Percentiles rank a stretch among this genome's conserved stretches.
Evolutionary conservation across 2,797 vertebrate species (phyloP).

Genomic region (Phrynocephalus vlangalii): DNA sequence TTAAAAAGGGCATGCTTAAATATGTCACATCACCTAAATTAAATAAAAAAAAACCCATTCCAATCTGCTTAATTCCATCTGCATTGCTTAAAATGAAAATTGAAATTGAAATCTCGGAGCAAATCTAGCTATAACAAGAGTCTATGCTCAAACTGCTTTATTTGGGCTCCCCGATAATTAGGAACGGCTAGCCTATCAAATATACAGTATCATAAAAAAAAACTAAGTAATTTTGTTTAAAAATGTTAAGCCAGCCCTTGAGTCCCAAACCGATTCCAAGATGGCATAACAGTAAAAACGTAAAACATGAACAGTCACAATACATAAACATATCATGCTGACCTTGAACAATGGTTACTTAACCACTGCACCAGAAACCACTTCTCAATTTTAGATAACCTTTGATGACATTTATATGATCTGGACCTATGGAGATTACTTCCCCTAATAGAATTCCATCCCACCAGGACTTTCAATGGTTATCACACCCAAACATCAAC

Average conservation of each 20-base stretch:
- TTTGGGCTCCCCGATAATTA: not conserved
- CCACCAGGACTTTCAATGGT: too few species aligned
- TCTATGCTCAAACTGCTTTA: not conserved
- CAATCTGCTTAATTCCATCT: not conserved
- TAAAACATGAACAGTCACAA: not conserved
- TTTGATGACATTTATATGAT: too few species aligned
- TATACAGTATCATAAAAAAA: too few species aligned
- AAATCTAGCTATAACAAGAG: not conserved
- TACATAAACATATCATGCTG: not conserved
- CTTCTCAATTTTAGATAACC: too few species aligned
- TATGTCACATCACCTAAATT: too few species aligned
- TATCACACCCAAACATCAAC: too few species aligned
- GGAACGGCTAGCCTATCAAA: too few species aligned
- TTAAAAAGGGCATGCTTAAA: too few species aligned
- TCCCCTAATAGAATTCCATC: too few species aligned
- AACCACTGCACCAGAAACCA: too few species aligned
- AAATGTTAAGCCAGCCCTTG: not conserved
- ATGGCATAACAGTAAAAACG: not conserved
- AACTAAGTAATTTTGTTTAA: not conserved
- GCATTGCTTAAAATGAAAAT: not conserved
- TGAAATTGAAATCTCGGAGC: not conserved
- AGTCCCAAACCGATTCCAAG: not conserved
- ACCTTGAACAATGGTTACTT: too few species aligned
- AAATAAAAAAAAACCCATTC: not conserved
- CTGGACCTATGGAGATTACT: too few species aligned